phyloP scores from a whole-genome alignment of 2,113 vertebrate genomes.

The Sylvia atricapilla region DNA sequence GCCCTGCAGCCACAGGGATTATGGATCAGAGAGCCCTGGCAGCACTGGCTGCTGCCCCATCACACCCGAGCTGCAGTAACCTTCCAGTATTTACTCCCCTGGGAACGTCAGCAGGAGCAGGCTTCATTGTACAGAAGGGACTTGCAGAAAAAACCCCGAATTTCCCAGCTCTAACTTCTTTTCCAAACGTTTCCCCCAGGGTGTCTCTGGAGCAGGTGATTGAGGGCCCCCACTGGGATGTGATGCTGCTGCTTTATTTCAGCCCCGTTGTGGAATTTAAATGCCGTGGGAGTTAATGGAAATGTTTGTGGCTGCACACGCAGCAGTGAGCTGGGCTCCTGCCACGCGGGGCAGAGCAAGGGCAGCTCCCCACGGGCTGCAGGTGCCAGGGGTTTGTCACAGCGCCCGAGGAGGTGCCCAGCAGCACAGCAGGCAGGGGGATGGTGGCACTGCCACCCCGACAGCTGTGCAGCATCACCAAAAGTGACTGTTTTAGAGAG shows the following conservation, averaged over 20 bases:
- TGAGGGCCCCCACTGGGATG: background rate
- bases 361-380: background rate
- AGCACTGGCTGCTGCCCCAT: background rate
- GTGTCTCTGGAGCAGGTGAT: background rate
- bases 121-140: background rate
- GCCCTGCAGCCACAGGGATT: background rate
- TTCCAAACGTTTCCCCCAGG: background rate
- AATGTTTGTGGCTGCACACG: background rate
- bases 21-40: background rate
- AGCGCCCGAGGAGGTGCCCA: background rate
- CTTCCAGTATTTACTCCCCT: background rate
- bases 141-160: background rate
- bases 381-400: background rate
- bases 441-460: background rate
- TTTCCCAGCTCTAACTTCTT: background rate
- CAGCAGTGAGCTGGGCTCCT: background rate
- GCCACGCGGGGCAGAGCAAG: rapidly evolving
- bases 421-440: background rate
- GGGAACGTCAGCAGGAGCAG: background rate
- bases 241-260: background rate
- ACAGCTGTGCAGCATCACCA: background rate
- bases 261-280: background rate
- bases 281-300: background rate
- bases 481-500: rapidly evolving
- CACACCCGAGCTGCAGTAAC: background rate